phyloP scores from a whole-genome alignment of 2,888 invertebrate genomes.

The Camponotus fellah region DNA sequence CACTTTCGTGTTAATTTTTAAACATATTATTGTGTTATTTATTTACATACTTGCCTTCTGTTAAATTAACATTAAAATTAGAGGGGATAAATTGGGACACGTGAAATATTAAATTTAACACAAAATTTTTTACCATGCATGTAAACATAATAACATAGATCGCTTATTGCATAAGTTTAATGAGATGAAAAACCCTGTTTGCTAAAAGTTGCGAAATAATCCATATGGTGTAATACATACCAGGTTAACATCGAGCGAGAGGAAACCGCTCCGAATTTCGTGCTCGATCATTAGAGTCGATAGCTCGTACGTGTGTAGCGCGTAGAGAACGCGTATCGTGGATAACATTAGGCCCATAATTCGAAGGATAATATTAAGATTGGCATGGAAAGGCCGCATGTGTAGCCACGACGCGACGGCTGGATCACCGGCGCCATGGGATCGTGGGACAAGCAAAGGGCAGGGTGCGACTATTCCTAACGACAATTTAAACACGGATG shows the following conservation, averaged over 20 bases:
- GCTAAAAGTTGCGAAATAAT: conserved; percentile 43
- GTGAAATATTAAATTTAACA: too few relatives aligned
- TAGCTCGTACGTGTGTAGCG: conserved; percentile 69
- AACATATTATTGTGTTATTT: too few relatives aligned
- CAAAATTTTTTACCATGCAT: too few relatives aligned
- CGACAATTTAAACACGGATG: conserved; percentile 8
- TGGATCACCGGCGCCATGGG: conserved; percentile 61
- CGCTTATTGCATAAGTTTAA: conserved; percentile 1
- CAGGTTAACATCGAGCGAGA: not conserved
- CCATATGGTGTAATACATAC: conserved; percentile 24
- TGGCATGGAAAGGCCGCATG: conserved; percentile 76
- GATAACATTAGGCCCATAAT: conserved; percentile 75
- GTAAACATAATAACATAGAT: not conserved
- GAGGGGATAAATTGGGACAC: too few relatives aligned
- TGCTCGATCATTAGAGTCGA: conserved; percentile 77
- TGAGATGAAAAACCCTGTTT: not conserved
- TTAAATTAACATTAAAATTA: too few relatives aligned
- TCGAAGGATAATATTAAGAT: conserved; percentile 84
- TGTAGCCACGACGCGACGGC: conserved; percentile 65
- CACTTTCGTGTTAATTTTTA: too few relatives aligned
- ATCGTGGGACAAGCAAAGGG: conserved; percentile 56
- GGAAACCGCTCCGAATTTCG: conserved; percentile 69
- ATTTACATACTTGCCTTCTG: too few relatives aligned
- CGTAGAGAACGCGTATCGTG: conserved; percentile 64
- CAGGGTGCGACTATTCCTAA: conserved; percentile 46